Percentiles rank a stretch among this genome's conserved stretches.
These are phyloP conservation scores for Acarapis woodi DNA, from an alignment of 1,140 invertebrate species.

Conservation along the genomic window DNA sequence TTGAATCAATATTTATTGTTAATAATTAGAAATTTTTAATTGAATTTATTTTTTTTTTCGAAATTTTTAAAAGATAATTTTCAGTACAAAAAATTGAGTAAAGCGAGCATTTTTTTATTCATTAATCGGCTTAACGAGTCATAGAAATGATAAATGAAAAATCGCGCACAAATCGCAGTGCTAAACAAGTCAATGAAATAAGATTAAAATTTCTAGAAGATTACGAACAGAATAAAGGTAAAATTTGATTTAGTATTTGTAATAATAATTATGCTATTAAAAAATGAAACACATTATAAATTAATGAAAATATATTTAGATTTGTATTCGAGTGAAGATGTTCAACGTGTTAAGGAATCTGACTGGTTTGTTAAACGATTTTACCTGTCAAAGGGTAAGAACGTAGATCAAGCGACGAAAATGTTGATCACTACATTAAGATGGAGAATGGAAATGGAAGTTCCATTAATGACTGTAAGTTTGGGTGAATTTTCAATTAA, in stretches of 20 bases:
- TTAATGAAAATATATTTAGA: background rate
- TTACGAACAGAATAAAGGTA: constrained; percentile 2
- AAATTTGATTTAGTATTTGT: background rate
- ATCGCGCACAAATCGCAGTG: constrained; percentile 1
- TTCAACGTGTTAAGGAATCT: background rate
- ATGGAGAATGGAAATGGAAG: constrained; percentile 3
- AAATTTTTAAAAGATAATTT: too few relatives aligned
- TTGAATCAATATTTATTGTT: too few relatives aligned
- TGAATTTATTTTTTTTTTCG: too few relatives aligned
- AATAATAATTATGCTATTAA: background rate
- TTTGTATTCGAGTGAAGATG: constrained; percentile 8
- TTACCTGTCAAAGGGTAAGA: constrained; percentile 1
- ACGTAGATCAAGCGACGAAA: constrained; percentile 3
- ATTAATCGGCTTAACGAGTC: too few relatives aligned
- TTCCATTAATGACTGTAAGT: too few relatives aligned
- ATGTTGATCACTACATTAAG: constrained; percentile 4
- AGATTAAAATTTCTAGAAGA: constrained; percentile 1
- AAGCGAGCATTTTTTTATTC: too few relatives aligned
- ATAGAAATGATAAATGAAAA: too few relatives aligned
- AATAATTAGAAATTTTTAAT: too few relatives aligned
- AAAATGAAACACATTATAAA: background rate
- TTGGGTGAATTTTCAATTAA: too few relatives aligned
- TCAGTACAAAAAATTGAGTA: too few relatives aligned
- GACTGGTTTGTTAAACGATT: constrained; percentile 10
- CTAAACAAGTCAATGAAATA: constrained; percentile 3